Conservation (phyloP, 2,797 vertebrate species). For the Dromococcyx pavoninus region DNA sequence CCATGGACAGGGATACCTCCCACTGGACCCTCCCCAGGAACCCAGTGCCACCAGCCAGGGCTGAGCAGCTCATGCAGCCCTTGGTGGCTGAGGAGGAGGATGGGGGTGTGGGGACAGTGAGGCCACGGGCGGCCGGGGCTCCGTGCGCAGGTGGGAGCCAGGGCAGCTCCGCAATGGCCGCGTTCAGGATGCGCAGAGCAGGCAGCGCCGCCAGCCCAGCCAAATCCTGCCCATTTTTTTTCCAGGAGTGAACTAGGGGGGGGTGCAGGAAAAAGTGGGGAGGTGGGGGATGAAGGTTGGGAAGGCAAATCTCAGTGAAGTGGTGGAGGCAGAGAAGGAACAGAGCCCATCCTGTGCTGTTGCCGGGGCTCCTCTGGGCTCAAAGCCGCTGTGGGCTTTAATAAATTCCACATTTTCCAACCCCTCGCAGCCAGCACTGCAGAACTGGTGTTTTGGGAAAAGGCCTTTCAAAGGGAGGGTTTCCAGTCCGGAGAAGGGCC, state of each 20-base stretch:
- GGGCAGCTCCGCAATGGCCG: neutral
- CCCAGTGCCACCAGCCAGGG: rapidly evolving
- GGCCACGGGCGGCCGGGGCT: neutral
- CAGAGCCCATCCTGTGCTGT: rapidly evolving
- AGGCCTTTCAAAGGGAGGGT: neutral
- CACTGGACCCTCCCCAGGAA: neutral
- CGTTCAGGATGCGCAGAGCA: neutral
- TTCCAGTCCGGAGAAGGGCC: neutral
- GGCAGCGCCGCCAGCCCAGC: neutral
- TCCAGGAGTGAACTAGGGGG: neutral
- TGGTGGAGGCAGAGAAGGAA: neutral
- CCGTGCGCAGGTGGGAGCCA: rapidly evolving
- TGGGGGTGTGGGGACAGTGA: neutral
- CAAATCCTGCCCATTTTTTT: neutral
- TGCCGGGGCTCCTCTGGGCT: neutral
- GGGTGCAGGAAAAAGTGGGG: neutral
- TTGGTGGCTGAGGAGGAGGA: neutral
- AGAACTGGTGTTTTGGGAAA: neutral
- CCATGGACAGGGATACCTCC: no score
- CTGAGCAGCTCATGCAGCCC: neutral
- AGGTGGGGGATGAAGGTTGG: rapidly evolving
- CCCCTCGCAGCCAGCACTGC: neutral
- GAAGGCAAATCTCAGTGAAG: neutral
- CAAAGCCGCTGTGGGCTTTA: neutral
- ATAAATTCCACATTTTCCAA: neutral